phyloP scores from a whole-genome alignment of 2,113 vertebrate genomes.

The Catharus bicknelli region DNA sequence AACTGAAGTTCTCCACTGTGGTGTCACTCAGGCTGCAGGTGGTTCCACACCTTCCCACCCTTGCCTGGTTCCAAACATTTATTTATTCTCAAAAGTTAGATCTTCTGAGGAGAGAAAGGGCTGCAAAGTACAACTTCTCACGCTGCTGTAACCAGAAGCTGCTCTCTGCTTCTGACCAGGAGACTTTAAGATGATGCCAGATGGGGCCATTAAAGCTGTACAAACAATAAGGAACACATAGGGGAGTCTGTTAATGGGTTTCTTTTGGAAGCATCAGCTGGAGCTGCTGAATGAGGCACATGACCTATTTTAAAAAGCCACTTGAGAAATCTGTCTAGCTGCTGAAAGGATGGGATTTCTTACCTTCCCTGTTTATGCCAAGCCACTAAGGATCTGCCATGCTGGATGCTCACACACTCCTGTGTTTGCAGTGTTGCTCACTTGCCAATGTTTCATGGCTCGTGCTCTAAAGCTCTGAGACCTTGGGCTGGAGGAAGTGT shows the following conservation, averaged over 20 bases:
- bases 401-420: constrained; percentile 34
- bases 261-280: constrained; percentile 68
- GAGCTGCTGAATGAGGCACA: constrained; percentile 59
- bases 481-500: neutral
- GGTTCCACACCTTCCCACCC: neutral
- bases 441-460: constrained; percentile 30
- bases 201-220: constrained; percentile 58
- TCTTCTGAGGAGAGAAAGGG: neutral
- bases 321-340: constrained; percentile 49
- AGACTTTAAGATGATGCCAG: constrained; percentile 53
- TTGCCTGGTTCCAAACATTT: neutral
- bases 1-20: neutral
- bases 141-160: constrained; percentile 40
- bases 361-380: constrained; percentile 48
- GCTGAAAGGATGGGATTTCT: constrained; percentile 46
- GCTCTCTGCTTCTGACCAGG: constrained; percentile 18
- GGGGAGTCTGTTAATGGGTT: constrained; percentile 66
- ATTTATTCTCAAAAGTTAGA: neutral
- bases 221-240: constrained; percentile 54
- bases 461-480: neutral
- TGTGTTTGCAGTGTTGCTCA: constrained; percentile 17
- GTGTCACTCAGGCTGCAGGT: neutral
- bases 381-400: constrained; percentile 10
- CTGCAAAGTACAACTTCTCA: neutral
- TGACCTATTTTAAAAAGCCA: constrained; percentile 63